Percentiles rank a stretch among this genome's conserved stretches.
These are phyloP conservation scores for Trinectes maculatus DNA, from an alignment of 2,113 vertebrate species.

Conservation along the genomic window DNA sequence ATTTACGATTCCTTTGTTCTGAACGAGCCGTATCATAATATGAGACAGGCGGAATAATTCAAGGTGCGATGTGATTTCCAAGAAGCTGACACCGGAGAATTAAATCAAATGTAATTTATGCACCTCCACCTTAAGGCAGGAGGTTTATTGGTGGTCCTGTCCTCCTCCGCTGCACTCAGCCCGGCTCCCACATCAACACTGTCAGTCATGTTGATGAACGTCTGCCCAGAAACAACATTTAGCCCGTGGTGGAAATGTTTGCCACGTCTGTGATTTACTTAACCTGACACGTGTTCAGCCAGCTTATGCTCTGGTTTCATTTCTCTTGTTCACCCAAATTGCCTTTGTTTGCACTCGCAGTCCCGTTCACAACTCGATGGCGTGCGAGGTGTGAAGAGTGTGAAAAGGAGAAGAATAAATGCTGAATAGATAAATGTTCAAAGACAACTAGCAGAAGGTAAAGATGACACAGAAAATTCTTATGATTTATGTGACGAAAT, in stretches of 20 bases:
- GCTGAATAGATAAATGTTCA: no score
- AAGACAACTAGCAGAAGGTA: no score
- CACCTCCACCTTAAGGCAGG: neutral
- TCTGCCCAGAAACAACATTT: neutral
- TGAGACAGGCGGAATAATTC: neutral
- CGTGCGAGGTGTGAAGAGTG: no score
- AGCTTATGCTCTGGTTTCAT: neutral
- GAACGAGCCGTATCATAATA: no score
- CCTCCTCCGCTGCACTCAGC: neutral
- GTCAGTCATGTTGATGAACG: slow-evolving; percentile 3
- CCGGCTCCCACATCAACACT: neutral
- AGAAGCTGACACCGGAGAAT: slow-evolving; percentile 5
- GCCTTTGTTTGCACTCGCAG: neutral
- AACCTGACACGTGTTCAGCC: no score
- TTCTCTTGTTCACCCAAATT: neutral
- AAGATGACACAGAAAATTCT: no score
- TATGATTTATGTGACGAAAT: no score
- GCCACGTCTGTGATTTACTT: neutral
- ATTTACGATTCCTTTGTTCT: neutral
- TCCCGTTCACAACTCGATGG: no score
- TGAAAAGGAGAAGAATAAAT: no score
- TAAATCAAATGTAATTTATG: slow-evolving; percentile 16
- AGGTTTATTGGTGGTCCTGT: neutral
- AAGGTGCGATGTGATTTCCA: slow-evolving; percentile 1
- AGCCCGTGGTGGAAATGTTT: neutral